Evolutionary conservation across 2,888 invertebrate species (phyloP).

Genomic region (Prenolepis imparis): DNA sequence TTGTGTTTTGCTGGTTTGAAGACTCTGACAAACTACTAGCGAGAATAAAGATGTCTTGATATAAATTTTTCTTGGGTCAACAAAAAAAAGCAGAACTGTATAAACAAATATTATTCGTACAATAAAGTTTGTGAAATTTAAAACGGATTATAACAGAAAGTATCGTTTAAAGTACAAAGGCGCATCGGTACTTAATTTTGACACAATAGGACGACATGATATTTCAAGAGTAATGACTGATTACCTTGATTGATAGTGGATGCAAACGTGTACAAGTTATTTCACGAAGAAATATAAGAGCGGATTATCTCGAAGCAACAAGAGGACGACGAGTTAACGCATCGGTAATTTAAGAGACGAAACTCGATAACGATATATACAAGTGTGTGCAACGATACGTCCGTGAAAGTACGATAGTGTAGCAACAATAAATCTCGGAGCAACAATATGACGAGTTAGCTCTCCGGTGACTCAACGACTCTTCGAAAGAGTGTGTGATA

Average conservation of each 20-base stretch:
- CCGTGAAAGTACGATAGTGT: neutral
- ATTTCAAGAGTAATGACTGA: neutral
- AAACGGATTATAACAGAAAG: neutral
- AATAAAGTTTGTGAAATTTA: neutral
- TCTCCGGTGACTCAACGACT: neutral
- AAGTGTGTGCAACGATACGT: conserved; percentile 2
- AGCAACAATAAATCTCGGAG: conserved; percentile 9
- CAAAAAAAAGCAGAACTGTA: neutral
- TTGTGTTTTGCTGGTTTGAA: neutral
- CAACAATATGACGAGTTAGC: neutral
- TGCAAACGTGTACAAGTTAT: neutral
- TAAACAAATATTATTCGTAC: too few relatives aligned
- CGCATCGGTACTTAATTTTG: neutral
- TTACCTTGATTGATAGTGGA: conserved; percentile 5
- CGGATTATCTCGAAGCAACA: neutral
- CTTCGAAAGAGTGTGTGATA: conserved; percentile 6
- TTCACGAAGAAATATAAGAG: neutral
- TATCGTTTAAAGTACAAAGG: neutral
- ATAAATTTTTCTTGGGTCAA: neutral
- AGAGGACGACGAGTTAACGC: neutral
- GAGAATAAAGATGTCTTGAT: neutral
- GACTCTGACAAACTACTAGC: neutral
- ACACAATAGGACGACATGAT: neutral
- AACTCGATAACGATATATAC: conserved; percentile 14
- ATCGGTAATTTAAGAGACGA: conserved; percentile 1